phyloP scores from a whole-genome alignment of 2,113 vertebrate genomes.

The Callionymus lyra region DNA sequence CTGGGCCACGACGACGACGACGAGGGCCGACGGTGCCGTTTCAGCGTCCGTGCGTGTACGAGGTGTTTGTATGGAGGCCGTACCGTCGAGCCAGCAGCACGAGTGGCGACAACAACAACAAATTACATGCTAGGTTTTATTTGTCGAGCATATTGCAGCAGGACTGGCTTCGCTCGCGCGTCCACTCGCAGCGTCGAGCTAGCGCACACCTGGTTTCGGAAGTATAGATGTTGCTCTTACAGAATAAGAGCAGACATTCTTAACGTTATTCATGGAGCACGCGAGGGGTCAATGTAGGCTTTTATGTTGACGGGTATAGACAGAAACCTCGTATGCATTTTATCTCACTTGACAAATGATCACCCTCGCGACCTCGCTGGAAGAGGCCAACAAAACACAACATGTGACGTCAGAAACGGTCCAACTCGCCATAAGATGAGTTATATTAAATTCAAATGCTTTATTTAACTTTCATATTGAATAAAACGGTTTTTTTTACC shows the following conservation, averaged over 20 bases:
- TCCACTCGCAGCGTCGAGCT: slow-evolving; percentile 16
- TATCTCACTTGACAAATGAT: neutral
- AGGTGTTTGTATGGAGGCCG: neutral
- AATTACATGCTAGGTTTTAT: no score
- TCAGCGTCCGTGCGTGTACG: neutral
- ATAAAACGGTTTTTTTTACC: no score
- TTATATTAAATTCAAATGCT: no score
- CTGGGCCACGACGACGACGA: slow-evolving; percentile 48
- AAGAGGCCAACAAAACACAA: slow-evolving; percentile 35
- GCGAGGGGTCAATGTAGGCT: neutral
- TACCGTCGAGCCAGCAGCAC: neutral
- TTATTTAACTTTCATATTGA: no score
- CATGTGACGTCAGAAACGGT: slow-evolving; percentile 18
- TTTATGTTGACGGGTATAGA: slow-evolving; percentile 10
- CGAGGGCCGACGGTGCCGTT: slow-evolving; percentile 25
- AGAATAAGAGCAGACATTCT: slow-evolving; percentile 26
- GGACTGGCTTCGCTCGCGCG: slow-evolving; percentile 25
- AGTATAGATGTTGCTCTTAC: neutral
- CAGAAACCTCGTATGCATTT: neutral
- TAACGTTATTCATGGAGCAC: no score
- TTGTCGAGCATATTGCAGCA: no score
- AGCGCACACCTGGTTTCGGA: no score
- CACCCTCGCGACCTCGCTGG: slow-evolving; percentile 3
- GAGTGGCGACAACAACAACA: no score
- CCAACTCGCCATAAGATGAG: neutral